Conservation (phyloP, 2,113 vertebrate species). For the Spea multiplicata region DNA sequence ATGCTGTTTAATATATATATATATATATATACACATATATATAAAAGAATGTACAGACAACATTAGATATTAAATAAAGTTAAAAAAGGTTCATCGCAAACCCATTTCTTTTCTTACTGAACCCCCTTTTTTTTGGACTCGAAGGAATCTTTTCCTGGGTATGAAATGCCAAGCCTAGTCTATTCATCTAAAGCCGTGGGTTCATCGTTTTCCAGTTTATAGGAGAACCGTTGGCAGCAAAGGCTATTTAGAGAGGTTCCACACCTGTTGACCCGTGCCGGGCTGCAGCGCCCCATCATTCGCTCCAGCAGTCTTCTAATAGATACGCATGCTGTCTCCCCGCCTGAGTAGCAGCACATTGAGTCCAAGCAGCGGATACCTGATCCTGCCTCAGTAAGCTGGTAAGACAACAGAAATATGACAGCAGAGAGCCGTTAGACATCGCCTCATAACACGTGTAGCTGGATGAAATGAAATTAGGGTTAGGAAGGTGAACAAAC, state of each 20-base stretch:
- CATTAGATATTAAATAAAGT: slow-evolving; percentile 51
- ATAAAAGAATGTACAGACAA: slow-evolving; percentile 51
- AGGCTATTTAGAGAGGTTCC: slow-evolving; percentile 74
- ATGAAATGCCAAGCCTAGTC: slow-evolving; percentile 41
- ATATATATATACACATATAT: slow-evolving; percentile 21
- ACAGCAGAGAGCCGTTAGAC: slow-evolving; percentile 18
- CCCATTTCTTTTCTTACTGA: background rate
- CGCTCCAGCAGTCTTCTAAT: slow-evolving; percentile 86
- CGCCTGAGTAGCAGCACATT: slow-evolving; percentile 92
- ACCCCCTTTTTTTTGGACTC: background rate
- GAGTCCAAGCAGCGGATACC: slow-evolving; percentile 96
- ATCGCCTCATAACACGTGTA: background rate
- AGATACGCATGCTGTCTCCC: slow-evolving; percentile 83
- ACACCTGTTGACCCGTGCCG: slow-evolving; percentile 77
- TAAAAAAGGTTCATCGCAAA: slow-evolving; percentile 38
- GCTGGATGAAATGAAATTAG: background rate
- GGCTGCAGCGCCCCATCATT: slow-evolving; percentile 79
- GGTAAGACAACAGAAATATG: slow-evolving; percentile 40
- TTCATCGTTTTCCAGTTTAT: slow-evolving; percentile 69
- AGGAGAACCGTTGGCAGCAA: slow-evolving; percentile 73
- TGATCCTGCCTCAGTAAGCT: slow-evolving; percentile 79
- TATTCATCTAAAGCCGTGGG: slow-evolving; percentile 62
- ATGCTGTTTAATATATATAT: slow-evolving; percentile 37
- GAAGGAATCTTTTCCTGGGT: slow-evolving; percentile 14
- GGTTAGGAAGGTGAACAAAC: background rate